Evolutionary conservation across 2,888 invertebrate species (phyloP).

Genomic region (Xestoiulus laeticollis): DNA sequence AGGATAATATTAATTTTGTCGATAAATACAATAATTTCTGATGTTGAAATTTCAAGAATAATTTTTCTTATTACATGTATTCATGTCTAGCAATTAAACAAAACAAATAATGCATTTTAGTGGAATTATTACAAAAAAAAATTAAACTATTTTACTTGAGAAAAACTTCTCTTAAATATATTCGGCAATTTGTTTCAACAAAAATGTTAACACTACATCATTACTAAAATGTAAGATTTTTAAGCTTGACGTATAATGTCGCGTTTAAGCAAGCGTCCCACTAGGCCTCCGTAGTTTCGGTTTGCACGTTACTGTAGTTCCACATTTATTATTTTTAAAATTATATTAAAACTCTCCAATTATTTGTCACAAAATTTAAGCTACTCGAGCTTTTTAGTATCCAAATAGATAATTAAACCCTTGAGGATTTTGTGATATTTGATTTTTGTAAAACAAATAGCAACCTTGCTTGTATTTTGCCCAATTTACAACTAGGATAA

Average conservation of each 20-base stretch:
- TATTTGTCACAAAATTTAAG: not conserved
- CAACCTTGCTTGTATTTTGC: not conserved
- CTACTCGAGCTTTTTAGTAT: not conserved
- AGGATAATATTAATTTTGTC: no score
- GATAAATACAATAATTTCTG: no score
- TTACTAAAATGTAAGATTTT: no score
- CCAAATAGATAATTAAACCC: not conserved
- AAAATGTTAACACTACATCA: no score
- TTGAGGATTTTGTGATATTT: not conserved
- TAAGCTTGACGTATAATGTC: not conserved
- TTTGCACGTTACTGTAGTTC: not conserved
- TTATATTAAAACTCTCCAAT: not conserved
- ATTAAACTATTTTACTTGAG: no score
- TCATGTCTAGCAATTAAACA: no score
- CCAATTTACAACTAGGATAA: not conserved
- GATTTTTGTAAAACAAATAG: not conserved
- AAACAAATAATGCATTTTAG: no score
- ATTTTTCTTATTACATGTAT: no score
- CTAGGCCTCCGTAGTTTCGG: slow-evolving; percentile 5
- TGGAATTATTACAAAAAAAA: no score
- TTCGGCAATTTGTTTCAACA: no score
- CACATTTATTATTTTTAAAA: not conserved
- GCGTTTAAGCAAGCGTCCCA: not conserved
- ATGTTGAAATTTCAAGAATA: no score
- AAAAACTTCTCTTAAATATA: no score